Conservation (phyloP, 2,888 invertebrate genomes). For the Diaprepes abbreviatus region DNA sequence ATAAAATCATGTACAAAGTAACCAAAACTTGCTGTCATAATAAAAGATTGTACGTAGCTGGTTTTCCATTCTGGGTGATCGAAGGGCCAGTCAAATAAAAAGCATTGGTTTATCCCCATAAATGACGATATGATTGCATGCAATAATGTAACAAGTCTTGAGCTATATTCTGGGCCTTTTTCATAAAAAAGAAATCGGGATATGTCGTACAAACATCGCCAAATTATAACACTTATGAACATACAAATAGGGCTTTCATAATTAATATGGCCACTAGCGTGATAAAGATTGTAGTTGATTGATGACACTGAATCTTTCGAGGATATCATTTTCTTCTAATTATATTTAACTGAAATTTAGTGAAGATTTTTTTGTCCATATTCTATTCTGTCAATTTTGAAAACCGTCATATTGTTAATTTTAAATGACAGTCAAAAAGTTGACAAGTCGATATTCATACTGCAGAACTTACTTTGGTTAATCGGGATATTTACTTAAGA, state of each 20-base stretch:
- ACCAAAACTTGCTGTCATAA: slow-evolving; percentile 73
- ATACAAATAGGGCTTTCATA: slow-evolving; percentile 52
- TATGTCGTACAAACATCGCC: slow-evolving; percentile 56
- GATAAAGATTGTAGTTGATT: slow-evolving; percentile 33
- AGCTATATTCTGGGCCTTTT: slow-evolving; percentile 59
- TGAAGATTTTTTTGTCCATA: neutral
- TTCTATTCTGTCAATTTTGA: neutral
- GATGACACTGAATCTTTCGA: neutral
- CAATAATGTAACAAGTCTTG: slow-evolving; percentile 57
- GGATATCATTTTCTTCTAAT: neutral
- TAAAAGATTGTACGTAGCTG: slow-evolving; percentile 58
- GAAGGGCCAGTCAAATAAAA: slow-evolving; percentile 60
- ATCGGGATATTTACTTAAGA: too few species aligned
- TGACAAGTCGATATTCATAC: too few species aligned
- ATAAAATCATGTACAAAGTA: slow-evolving; percentile 75
- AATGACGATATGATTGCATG: slow-evolving; percentile 60
- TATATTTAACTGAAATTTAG: neutral
- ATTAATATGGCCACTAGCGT: slow-evolving; percentile 49
- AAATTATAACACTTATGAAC: slow-evolving; percentile 51
- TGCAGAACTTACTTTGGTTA: too few species aligned
- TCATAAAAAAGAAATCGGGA: slow-evolving; percentile 33
- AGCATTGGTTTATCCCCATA: slow-evolving; percentile 63
- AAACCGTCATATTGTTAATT: too few species aligned
- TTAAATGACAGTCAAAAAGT: too few species aligned
- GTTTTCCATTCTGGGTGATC: slow-evolving; percentile 59